A percentile compares a stretch with the other conserved stretches of the same genome.
Conservation (phyloP, 1,140 invertebrate genomes). For the Drosophila albomicans region DNA sequence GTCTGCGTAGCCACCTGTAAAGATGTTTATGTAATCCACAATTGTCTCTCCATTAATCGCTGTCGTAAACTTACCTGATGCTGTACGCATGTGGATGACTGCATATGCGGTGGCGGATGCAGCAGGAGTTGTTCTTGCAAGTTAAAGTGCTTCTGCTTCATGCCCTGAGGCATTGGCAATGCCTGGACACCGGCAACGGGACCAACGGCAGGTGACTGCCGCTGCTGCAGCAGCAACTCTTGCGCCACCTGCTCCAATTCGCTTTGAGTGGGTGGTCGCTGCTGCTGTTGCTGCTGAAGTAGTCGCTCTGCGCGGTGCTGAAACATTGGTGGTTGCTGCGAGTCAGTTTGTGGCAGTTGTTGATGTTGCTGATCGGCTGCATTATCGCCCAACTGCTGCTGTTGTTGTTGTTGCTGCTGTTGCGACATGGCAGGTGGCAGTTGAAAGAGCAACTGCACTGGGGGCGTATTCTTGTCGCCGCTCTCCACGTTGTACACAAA, state of each 20-base stretch:
- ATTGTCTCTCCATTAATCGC: neutral
- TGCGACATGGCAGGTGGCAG: slow-evolving; percentile 69
- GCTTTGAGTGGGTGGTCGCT: slow-evolving; percentile 78
- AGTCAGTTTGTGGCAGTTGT: slow-evolving; percentile 57
- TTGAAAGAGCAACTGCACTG: slow-evolving; percentile 82
- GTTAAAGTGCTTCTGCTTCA: slow-evolving; percentile 76
- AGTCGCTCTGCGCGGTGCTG: slow-evolving; percentile 81
- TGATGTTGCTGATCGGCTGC: slow-evolving; percentile 49
- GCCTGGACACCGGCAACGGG: slow-evolving; percentile 71
- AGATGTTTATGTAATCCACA: slow-evolving; percentile 69
- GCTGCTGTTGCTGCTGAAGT: slow-evolving; percentile 67
- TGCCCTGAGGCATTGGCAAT: slow-evolving; percentile 73
- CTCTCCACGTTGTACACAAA: slow-evolving; percentile 83
- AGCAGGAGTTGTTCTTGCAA: slow-evolving; percentile 84
- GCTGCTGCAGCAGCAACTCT: slow-evolving; percentile 77
- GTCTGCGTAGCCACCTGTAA: slow-evolving; percentile 87
- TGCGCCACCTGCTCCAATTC: slow-evolving; percentile 82
- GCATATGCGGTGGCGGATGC: slow-evolving; percentile 70
- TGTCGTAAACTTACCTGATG: slow-evolving; percentile 67
- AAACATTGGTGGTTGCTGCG: slow-evolving; percentile 53
- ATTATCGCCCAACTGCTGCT: slow-evolving; percentile 79
- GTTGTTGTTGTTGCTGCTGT: slow-evolving; percentile 64
- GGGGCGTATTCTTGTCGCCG: slow-evolving; percentile 76
- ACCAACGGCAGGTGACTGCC: slow-evolving; percentile 57
- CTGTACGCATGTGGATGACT: slow-evolving; percentile 75